Conservation (phyloP, 2,797 vertebrate species). For the Jordanella pulchra region DNA sequence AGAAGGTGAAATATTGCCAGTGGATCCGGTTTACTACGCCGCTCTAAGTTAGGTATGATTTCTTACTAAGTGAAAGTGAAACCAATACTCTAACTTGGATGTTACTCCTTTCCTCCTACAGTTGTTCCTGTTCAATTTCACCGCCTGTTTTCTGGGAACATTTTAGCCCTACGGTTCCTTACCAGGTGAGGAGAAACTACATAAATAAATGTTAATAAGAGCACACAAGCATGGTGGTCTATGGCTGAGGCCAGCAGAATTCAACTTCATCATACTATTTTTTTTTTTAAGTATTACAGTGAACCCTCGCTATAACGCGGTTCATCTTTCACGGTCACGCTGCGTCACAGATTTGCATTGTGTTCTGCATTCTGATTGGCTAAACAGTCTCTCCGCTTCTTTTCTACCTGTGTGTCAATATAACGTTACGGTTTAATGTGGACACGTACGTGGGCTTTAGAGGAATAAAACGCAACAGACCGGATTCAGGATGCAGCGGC, state of each 20-base stretch:
- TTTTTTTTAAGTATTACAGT: too few relatives aligned
- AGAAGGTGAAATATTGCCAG: slow-evolving; percentile 35
- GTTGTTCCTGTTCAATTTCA: slow-evolving; percentile 54
- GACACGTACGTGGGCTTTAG: too few relatives aligned
- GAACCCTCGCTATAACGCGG: too few relatives aligned
- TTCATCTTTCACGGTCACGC: too few relatives aligned
- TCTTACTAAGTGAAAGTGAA: slow-evolving; percentile 63
- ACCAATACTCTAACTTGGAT: neutral
- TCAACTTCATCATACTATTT: neutral
- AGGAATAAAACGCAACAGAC: too few relatives aligned
- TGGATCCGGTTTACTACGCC: fast-evolving
- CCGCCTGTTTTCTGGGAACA: slow-evolving; percentile 83
- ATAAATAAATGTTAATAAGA: neutral
- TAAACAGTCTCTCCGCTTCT: too few relatives aligned
- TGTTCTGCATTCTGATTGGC: too few relatives aligned
- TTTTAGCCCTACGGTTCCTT: slow-evolving; percentile 78
- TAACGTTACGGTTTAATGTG: too few relatives aligned
- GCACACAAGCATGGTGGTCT: neutral
- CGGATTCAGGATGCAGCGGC: too few relatives aligned
- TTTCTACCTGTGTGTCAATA: too few relatives aligned
- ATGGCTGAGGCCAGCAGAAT: neutral
- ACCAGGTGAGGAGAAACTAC: slow-evolving; percentile 78
- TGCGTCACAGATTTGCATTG: too few relatives aligned
- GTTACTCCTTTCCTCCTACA: slow-evolving; percentile 1
- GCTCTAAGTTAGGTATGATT: neutral